phyloP scores from a whole-genome alignment of 2,888 invertebrate species.

The Harpalus rufipes region DNA sequence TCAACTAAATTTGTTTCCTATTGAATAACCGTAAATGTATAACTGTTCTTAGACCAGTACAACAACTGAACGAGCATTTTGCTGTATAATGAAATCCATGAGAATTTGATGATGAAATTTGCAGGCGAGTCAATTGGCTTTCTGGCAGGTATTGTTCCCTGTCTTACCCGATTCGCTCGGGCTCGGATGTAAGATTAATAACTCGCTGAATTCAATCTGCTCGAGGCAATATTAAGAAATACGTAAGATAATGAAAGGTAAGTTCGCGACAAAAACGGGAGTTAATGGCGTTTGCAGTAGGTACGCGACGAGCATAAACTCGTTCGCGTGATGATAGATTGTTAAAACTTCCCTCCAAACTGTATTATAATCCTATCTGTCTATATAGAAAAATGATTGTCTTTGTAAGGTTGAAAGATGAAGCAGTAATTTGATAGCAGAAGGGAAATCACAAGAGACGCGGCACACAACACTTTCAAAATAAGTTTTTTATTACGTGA shows the following conservation, averaged over 20 bases:
- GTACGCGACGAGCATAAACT: conserved; percentile 37
- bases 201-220: conserved; percentile 49
- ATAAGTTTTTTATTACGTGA: conserved; percentile 48
- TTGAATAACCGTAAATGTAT: background rate
- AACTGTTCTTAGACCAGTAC: background rate
- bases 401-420: conserved; percentile 59
- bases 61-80: background rate
- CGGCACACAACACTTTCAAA: conserved; percentile 32
- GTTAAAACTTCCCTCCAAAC: conserved; percentile 60
- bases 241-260: conserved; percentile 51
- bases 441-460: conserved; percentile 57
- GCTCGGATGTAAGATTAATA: conserved; percentile 53
- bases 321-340: conserved; percentile 60
- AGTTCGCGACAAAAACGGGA: conserved; percentile 38
- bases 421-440: conserved; percentile 62
- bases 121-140: conserved; percentile 26
- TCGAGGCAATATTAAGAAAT: conserved; percentile 54
- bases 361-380: conserved; percentile 67
- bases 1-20: background rate
- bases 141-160: conserved; percentile 17
- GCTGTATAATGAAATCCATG: conserved; percentile 34
- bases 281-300: conserved; percentile 37
- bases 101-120: conserved; percentile 45
- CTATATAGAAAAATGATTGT: conserved; percentile 66
- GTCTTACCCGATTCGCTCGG: conserved; percentile 1